Conservation (phyloP, 30 jellyfish, hydroid and myxozoan genomes). For the Hydractinia echinata region DNA sequence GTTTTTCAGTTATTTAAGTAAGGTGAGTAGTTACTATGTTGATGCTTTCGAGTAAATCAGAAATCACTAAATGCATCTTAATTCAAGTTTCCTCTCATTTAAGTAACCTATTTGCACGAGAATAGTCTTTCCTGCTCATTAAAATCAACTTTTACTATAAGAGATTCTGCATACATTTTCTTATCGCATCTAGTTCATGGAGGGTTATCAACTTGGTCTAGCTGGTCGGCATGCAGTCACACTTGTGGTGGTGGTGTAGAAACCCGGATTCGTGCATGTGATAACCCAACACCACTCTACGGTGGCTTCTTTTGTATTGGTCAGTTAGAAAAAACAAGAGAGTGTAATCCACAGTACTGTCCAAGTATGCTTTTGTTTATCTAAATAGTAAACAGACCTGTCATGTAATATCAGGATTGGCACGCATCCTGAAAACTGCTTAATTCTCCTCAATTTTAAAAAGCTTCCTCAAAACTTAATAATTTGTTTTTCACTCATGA, state of each 20-base stretch:
- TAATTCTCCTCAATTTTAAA: too few species aligned
- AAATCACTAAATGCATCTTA: neutral
- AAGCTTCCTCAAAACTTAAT: too few species aligned
- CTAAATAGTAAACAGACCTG: too few species aligned
- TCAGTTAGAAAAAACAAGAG: neutral
- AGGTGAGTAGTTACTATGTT: too few species aligned
- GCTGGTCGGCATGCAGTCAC: slow-evolving; percentile 13
- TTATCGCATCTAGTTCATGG: slow-evolving; percentile 21
- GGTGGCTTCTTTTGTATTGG: slow-evolving; percentile 26
- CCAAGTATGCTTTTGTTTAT: slow-evolving; percentile 10
- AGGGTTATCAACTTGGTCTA: slow-evolving; percentile 29
- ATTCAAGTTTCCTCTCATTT: neutral
- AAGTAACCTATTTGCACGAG: neutral
- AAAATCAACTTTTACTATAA: too few species aligned
- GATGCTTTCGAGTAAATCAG: neutral
- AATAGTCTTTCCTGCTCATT: neutral
- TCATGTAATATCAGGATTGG: too few species aligned
- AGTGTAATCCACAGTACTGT: slow-evolving; percentile 23
- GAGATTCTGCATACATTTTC: neutral
- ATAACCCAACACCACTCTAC: slow-evolving; percentile 24
- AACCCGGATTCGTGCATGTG: neutral
- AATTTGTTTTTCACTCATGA: too few species aligned
- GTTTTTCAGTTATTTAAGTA: too few species aligned
- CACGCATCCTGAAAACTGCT: too few species aligned
- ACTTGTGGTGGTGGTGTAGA: slow-evolving; percentile 33